Percentiles rank a stretch among this genome's conserved stretches.
phyloP scores from a whole-genome alignment of 1,140 invertebrate genomes.

The Gonatopus flavifemur region DNA sequence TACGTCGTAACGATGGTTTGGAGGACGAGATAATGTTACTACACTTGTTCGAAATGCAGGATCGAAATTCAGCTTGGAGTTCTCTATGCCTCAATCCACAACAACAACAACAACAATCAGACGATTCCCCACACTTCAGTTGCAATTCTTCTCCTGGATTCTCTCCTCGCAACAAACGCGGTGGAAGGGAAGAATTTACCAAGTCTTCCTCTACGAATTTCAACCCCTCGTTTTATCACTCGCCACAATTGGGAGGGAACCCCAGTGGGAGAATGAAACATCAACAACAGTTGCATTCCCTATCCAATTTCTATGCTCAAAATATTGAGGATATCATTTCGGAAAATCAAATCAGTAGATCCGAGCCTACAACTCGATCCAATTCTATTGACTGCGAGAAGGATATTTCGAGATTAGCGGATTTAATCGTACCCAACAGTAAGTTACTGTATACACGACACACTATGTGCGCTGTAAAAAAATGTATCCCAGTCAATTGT shows the following conservation, averaged over 20 bases:
- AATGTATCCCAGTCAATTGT: not conserved
- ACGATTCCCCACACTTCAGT: too few species aligned
- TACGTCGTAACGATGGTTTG: constrained; percentile 35
- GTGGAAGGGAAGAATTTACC: too few species aligned
- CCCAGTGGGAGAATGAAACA: constrained; percentile 19
- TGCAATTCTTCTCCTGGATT: constrained; percentile 31
- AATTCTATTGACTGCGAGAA: constrained; percentile 50
- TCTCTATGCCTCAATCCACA: constrained; percentile 41
- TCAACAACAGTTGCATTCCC: constrained; percentile 13
- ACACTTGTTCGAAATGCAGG: constrained; percentile 60
- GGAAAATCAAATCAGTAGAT: constrained; percentile 35
- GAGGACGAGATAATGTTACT: constrained; percentile 61
- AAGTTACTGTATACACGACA: constrained; percentile 10
- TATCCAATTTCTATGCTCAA: constrained; percentile 26
- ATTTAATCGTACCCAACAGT: constrained; percentile 47
- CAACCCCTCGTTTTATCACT: constrained; percentile 26
- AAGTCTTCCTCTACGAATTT: constrained; percentile 25
- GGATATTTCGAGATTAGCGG: constrained; percentile 33
- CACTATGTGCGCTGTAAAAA: not conserved
- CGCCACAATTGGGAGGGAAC: constrained; percentile 20
- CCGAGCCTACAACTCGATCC: constrained; percentile 45
- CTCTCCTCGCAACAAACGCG: constrained; percentile 19
- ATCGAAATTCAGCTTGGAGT: constrained; percentile 45
- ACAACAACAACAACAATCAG: constrained; percentile 32
- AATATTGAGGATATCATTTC: constrained; percentile 25